Percentiles rank a stretch among this genome's conserved stretches.
Conservation (phyloP, 2,888 invertebrate genomes). For the Nomada fucata region DNA sequence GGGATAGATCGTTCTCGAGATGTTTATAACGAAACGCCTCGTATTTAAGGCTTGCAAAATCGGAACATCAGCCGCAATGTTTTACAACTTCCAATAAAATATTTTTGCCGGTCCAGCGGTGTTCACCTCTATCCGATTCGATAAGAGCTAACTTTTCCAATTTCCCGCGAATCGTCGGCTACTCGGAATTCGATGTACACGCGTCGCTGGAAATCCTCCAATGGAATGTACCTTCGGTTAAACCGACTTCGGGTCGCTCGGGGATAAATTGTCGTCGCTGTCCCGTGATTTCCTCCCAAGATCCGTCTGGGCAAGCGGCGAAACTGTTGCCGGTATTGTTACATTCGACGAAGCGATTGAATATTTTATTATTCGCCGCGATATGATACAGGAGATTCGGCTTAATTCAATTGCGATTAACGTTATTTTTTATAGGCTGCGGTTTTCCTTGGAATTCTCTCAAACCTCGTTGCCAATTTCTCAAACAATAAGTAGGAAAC, state of each 20-base stretch:
- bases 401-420: too few species aligned
- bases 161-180: constrained; percentile 62
- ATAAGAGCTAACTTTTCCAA: constrained; percentile 71
- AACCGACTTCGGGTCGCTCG: not conserved
- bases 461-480: too few species aligned
- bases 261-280: constrained; percentile 25
- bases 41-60: constrained; percentile 3
- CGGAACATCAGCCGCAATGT: constrained; percentile 36
- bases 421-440: too few species aligned
- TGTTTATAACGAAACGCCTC: too few species aligned
- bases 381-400: too few species aligned
- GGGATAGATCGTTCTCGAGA: too few species aligned
- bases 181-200: constrained; percentile 60
- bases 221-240: constrained; percentile 15
- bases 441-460: too few species aligned
- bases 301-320: not conserved
- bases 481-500: too few species aligned
- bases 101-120: constrained; percentile 49
- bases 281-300: constrained; percentile 22
- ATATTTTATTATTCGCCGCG: too few species aligned
- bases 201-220: constrained; percentile 38
- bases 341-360: not conserved
- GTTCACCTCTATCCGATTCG: constrained; percentile 32
- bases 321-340: not conserved
- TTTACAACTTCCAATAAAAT: constrained; percentile 64